Conservation (phyloP, 2,888 invertebrate species). For the Lasioglossum malachurum region DNA sequence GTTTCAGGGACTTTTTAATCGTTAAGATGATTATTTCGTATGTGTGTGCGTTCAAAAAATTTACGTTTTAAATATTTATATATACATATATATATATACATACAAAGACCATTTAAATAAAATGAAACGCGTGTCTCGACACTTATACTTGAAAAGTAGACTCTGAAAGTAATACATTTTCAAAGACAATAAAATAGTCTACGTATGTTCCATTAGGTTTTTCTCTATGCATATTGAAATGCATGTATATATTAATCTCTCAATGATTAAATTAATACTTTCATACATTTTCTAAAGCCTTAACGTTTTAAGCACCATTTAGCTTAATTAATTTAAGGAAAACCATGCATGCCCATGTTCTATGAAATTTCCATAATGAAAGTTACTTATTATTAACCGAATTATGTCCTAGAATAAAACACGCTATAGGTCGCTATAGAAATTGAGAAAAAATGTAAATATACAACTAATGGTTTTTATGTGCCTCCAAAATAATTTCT, state of each 20-base stretch:
- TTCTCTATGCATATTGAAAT: slow-evolving; percentile 35
- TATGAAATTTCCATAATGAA: slow-evolving; percentile 13
- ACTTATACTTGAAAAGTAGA: slow-evolving; percentile 33
- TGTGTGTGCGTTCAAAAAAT: slow-evolving; percentile 10
- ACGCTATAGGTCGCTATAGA: slow-evolving; percentile 18
- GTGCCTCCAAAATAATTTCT: slow-evolving; percentile 52
- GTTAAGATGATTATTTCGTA: neutral
- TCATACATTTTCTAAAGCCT: slow-evolving; percentile 29
- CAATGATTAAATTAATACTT: slow-evolving; percentile 24
- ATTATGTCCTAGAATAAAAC: slow-evolving; percentile 14
- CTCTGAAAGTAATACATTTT: slow-evolving; percentile 53
- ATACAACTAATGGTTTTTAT: slow-evolving; percentile 36
- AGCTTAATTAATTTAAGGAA: slow-evolving; percentile 24
- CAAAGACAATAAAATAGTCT: slow-evolving; percentile 70
- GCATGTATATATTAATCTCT: slow-evolving; percentile 36
- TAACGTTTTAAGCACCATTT: slow-evolving; percentile 37
- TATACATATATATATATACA: slow-evolving; percentile 4
- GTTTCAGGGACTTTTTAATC: slow-evolving; percentile 4
- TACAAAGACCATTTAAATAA: slow-evolving; percentile 13
- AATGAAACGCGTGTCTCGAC: slow-evolving; percentile 20
- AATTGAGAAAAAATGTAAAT: slow-evolving; percentile 23
- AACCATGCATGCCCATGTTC: slow-evolving; percentile 16
- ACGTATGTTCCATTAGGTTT: slow-evolving; percentile 63
- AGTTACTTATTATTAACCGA: neutral
- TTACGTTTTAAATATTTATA: slow-evolving; percentile 10